Conservation (phyloP, 2,888 invertebrate genomes). For the Drosophila tripunctata region DNA sequence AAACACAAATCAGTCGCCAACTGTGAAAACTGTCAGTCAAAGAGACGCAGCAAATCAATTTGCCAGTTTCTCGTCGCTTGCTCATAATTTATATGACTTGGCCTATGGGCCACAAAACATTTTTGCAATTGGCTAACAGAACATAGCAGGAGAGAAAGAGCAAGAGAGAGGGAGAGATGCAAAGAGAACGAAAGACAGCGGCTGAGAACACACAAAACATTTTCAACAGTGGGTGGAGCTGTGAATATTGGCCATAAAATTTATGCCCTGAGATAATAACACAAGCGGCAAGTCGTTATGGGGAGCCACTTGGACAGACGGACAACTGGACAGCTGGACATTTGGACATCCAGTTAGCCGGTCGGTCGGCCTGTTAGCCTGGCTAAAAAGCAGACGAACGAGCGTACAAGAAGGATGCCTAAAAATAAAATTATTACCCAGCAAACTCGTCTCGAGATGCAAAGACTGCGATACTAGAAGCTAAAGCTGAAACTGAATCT, state of each 20-base stretch:
- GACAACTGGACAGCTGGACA: conserved; percentile 20
- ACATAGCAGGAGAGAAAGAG: conserved; percentile 7
- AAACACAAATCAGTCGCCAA: conserved; percentile 44
- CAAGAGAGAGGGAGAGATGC: not conserved
- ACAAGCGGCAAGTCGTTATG: conserved; percentile 78
- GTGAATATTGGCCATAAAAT: conserved; percentile 81
- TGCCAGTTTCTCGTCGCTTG: conserved; percentile 22
- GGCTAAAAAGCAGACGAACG: conserved; percentile 14
- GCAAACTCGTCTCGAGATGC: conserved; percentile 73
- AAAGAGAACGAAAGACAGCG: conserved; percentile 3
- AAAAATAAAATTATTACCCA: conserved; percentile 75
- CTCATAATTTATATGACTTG: conserved; percentile 57
- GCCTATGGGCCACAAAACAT: conserved; percentile 71
- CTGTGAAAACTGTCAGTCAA: conserved; percentile 39
- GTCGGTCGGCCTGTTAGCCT: conserved; percentile 11
- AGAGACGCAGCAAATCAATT: conserved; percentile 52
- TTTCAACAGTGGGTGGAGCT: conserved; percentile 82
- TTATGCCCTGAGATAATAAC: conserved; percentile 79
- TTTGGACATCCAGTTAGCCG: conserved; percentile 7
- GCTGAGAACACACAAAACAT: conserved; percentile 57
- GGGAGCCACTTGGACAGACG: conserved; percentile 25
- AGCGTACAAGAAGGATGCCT: conserved; percentile 32
- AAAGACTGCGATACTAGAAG: conserved; percentile 55
- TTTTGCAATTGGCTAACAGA: conserved; percentile 59
- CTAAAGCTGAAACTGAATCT: conserved; percentile 22